Evolutionary conservation across 1,140 invertebrate species (phyloP).

Genomic region (Kradibia gibbosae): DNA sequence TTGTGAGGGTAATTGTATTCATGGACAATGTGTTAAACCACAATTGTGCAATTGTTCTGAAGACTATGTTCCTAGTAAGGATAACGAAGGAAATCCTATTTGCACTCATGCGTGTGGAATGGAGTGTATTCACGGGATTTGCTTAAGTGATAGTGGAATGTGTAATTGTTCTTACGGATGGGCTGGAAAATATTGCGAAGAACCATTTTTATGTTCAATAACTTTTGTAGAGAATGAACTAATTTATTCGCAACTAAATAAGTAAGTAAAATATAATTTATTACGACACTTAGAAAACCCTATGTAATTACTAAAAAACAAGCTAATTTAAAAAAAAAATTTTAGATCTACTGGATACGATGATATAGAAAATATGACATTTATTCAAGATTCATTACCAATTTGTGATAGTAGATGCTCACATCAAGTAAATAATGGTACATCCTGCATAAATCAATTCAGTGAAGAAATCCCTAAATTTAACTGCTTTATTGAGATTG

Average conservation of each 20-base stretch:
- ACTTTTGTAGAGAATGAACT: neutral
- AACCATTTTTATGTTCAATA: conserved; percentile 39
- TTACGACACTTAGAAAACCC: neutral
- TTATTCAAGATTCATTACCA: neutral
- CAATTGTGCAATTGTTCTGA: conserved; percentile 57
- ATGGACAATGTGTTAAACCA: conserved; percentile 59
- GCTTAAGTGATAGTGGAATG: neutral
- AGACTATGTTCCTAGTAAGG: conserved; percentile 48
- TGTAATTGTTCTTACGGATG: conserved; percentile 56
- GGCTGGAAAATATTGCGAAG: conserved; percentile 53
- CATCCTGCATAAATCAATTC: conserved; percentile 21
- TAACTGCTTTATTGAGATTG: conserved; percentile 51
- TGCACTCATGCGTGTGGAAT: conserved; percentile 53
- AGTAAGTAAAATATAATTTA: conserved; percentile 7
- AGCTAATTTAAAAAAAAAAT: neutral
- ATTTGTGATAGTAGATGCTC: conserved; percentile 26
- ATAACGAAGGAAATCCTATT: conserved; percentile 25
- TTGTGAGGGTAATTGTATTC: conserved; percentile 54
- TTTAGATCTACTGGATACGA: conserved; percentile 4
- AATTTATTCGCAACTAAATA: neutral
- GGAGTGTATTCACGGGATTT: conserved; percentile 46
- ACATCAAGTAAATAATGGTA: neutral
- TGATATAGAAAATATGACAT: neutral
- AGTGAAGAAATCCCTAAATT: neutral
- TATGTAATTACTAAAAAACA: neutral